These are phyloP conservation scores for Eupithecia exiguata DNA, from an alignment of 2,888 invertebrate species.

Conservation along the genomic window DNA sequence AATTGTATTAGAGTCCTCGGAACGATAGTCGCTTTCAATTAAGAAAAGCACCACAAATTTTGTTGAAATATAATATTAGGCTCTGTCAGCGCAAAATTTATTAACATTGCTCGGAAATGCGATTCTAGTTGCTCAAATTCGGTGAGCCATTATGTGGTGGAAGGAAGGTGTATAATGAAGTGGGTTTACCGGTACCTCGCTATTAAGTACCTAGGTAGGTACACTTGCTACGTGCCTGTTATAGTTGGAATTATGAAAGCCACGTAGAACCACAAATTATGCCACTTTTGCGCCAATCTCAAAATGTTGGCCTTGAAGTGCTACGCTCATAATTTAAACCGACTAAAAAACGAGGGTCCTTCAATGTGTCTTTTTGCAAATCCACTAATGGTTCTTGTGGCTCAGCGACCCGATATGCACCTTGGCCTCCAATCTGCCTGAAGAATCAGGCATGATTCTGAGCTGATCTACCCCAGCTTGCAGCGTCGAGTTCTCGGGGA, in stretches of 20 bases:
- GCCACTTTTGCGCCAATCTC: neutral
- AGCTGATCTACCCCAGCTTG: too few relatives aligned
- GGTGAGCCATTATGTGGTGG: slow-evolving; percentile 52
- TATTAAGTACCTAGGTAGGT: neutral
- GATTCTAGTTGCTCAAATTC: slow-evolving; percentile 54
- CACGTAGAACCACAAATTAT: too few relatives aligned
- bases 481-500: too few relatives aligned
- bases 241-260: neutral
- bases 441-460: neutral
- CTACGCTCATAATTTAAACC: too few relatives aligned
- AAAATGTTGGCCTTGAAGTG: neutral
- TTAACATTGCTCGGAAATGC: slow-evolving; percentile 48
- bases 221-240: neutral
- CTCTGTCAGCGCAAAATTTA: slow-evolving; percentile 45
- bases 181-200: slow-evolving; percentile 40
- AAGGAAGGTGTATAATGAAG: slow-evolving; percentile 50
- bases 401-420: neutral
- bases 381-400: neutral
- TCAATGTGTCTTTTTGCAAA: neutral
- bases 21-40: slow-evolving; percentile 50
- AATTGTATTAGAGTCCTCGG: slow-evolving; percentile 47
- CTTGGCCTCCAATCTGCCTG: neutral
- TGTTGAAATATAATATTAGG: slow-evolving; percentile 48
- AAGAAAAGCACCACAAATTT: slow-evolving; percentile 50
- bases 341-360: too few relatives aligned